Evolutionary conservation across 1,140 invertebrate genomes (phyloP).

Genomic region (Hyles vespertilio): DNA sequence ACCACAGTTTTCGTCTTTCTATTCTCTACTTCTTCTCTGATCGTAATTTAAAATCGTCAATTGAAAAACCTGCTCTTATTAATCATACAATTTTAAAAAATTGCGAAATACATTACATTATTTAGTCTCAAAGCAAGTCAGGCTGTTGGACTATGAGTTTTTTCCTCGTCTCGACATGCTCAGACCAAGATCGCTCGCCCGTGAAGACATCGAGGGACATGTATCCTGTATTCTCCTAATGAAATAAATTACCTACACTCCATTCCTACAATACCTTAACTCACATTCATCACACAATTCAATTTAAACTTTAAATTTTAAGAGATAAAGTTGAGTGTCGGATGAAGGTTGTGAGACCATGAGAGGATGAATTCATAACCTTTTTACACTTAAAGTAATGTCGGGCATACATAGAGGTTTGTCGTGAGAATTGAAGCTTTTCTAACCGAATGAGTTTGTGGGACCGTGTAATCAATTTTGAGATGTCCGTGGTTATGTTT

Average conservation of each 20-base stretch:
- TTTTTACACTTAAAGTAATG: constrained; percentile 13
- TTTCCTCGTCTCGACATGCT: constrained; percentile 49
- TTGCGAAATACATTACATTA: not conserved
- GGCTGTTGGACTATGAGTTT: constrained; percentile 36
- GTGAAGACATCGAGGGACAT: constrained; percentile 63
- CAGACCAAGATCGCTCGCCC: constrained; percentile 44
- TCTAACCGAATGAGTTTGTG: constrained; percentile 16
- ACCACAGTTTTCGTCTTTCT: no score
- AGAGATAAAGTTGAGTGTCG: constrained; percentile 13
- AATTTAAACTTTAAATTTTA: constrained; percentile 8
- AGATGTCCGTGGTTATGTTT: no score
- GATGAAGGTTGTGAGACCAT: constrained; percentile 3
- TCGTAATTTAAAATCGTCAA: no score
- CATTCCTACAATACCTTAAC: constrained; percentile 25
- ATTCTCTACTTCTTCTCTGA: no score
- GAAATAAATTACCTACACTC: constrained; percentile 53
- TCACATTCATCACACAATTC: not conserved
- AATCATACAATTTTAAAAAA: not conserved
- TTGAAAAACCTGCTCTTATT: no score
- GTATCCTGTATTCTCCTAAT: constrained; percentile 66
- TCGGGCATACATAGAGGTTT: constrained; percentile 9
- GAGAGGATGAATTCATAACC: constrained; percentile 30
- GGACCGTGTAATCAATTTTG: not conserved
- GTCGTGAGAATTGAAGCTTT: constrained; percentile 22
- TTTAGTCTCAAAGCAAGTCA: not conserved